Conservation (phyloP, 2,888 invertebrate species). For the Melinopterus prodromus region DNA sequence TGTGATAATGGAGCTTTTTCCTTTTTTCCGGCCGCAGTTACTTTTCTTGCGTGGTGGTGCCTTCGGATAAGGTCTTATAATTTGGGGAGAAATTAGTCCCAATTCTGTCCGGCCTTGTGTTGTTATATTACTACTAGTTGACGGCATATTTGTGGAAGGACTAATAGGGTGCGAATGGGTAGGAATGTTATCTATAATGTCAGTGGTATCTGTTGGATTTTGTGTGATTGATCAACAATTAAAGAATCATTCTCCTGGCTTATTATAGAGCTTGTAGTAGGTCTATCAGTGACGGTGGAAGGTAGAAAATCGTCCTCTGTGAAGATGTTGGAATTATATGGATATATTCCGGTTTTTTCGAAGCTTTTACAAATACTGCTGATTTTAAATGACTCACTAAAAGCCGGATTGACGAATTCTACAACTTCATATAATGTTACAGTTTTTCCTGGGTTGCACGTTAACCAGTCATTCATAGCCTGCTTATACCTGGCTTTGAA, state of each 20-base stretch:
- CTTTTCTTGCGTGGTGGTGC: background rate
- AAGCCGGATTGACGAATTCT: background rate
- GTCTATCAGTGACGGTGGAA: too few relatives aligned
- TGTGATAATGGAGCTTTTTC: background rate
- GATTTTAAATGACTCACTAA: background rate
- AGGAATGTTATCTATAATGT: background rate
- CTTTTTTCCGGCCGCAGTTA: background rate
- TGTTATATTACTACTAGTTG: background rate
- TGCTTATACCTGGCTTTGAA: background rate
- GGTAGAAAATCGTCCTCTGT: background rate
- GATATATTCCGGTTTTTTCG: background rate
- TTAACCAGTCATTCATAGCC: background rate
- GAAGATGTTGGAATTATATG: too few relatives aligned
- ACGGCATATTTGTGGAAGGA: background rate
- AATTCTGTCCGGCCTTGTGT: background rate
- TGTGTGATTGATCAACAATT: background rate
- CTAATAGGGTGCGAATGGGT: background rate
- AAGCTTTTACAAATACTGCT: background rate
- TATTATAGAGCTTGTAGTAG: background rate
- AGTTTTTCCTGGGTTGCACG: background rate
- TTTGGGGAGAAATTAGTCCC: background rate
- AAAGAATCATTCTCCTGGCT: background rate
- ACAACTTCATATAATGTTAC: background rate
- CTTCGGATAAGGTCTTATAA: too few relatives aligned
- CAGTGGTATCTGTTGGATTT: background rate